These are phyloP conservation scores for Drosophila gaucha DNA, from an alignment of 2,888 invertebrate species.

Conservation along the genomic window DNA sequence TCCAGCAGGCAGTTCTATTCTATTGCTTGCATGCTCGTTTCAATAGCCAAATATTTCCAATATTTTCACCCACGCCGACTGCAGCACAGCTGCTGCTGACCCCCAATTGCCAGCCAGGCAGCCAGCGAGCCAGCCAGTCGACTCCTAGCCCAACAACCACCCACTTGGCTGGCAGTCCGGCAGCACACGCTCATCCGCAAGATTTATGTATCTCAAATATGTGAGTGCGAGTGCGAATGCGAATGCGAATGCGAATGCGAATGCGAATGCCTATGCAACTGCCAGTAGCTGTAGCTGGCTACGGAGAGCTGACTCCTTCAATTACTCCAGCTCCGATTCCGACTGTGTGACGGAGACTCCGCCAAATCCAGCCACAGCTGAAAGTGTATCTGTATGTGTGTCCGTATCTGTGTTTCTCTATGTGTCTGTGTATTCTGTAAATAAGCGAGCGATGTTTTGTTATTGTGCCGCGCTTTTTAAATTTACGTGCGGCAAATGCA, in stretches of 20 bases:
- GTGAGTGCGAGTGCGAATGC: conserved; percentile 63
- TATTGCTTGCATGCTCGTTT: background rate
- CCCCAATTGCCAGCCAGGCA: conserved; percentile 29
- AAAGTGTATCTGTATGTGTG: conserved; percentile 32
- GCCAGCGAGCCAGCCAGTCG: background rate
- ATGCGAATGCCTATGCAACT: conserved; percentile 57
- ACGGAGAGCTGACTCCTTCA: conserved; percentile 39
- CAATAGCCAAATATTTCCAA: conserved; percentile 20
- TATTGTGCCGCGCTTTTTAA: conserved; percentile 77
- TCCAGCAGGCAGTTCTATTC: background rate
- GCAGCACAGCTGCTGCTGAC: conserved; percentile 33
- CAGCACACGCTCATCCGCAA: conserved; percentile 68
- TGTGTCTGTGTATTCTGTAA: conserved; percentile 35
- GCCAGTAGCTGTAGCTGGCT: conserved; percentile 28
- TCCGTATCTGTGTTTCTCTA: conserved; percentile 1
- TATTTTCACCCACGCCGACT: conserved; percentile 24
- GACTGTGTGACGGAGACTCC: conserved; percentile 11
- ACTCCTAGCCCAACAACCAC: conserved; percentile 1
- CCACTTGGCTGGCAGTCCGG: conserved; percentile 33
- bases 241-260: conserved; percentile 75
- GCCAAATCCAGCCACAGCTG: conserved; percentile 47
- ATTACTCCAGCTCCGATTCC: conserved; percentile 44
- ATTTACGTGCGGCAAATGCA: conserved; percentile 82
- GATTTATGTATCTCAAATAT: conserved; percentile 81
- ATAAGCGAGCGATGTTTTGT: conserved; percentile 72